Percentiles rank a stretch among this genome's conserved stretches.
phyloP scores from a whole-genome alignment of 2,113 vertebrate genomes.

The Brachyhypopomus gauderio region DNA sequence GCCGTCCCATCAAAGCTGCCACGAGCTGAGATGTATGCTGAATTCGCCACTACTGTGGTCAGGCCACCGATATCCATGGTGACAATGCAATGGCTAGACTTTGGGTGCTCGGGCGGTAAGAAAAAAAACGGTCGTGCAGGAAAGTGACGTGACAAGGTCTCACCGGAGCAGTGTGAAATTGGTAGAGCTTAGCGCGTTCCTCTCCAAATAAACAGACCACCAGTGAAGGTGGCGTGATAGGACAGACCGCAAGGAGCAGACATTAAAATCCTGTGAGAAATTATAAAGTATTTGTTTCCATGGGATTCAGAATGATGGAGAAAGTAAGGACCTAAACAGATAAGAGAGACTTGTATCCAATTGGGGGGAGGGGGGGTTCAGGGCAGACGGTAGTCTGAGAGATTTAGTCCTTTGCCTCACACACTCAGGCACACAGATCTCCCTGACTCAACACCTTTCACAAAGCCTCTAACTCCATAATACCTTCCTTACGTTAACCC shows the following conservation, averaged over 20 bases:
- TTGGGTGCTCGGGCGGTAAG: constrained; percentile 25
- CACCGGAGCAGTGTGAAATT: constrained; percentile 27
- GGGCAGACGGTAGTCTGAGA: constrained; percentile 47
- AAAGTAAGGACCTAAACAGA: constrained; percentile 39
- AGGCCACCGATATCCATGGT: constrained; percentile 79
- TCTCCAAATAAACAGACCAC: background rate
- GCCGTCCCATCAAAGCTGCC: constrained; percentile 75
- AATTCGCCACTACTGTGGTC: constrained; percentile 80
- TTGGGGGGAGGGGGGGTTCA: constrained; percentile 49
- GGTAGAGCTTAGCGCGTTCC: constrained; percentile 8
- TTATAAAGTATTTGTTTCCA: constrained; percentile 24
- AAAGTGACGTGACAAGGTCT: background rate
- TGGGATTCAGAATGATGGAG: constrained; percentile 15
- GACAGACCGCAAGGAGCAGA: background rate
- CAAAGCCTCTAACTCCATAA: constrained; percentile 77
- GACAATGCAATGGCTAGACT: constrained; percentile 35
- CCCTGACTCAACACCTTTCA: constrained; percentile 78
- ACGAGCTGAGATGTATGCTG: constrained; percentile 79
- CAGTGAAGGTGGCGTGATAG: background rate
- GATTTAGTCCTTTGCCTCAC: constrained; percentile 54
- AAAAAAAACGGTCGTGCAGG: constrained; percentile 40
- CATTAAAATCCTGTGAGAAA: constrained; percentile 30
- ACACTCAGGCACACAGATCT: constrained; percentile 61
- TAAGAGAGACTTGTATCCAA: constrained; percentile 47
- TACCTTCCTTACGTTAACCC: constrained; percentile 62